These are phyloP conservation scores for Pseudorectes ferrugineus DNA, from an alignment of 2,113 vertebrate genomes.

Conservation along the genomic window DNA sequence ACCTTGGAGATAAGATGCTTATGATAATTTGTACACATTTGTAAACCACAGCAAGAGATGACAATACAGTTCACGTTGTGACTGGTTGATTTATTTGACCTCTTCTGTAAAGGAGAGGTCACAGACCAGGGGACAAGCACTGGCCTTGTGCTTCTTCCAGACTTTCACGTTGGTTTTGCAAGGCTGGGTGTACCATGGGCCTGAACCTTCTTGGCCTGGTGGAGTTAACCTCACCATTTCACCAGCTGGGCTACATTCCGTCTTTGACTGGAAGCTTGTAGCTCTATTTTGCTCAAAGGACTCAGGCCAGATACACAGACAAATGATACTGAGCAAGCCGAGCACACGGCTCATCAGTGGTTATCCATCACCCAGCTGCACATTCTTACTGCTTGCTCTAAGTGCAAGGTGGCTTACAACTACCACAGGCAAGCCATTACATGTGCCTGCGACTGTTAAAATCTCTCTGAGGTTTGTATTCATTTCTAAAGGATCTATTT, in stretches of 20 bases:
- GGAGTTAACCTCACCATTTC: neutral
- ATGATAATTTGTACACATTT: neutral
- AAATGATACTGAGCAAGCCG: neutral
- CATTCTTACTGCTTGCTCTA: neutral
- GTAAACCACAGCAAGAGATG: neutral
- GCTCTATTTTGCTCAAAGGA: neutral
- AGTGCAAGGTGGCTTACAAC: neutral
- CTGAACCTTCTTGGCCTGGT: neutral
- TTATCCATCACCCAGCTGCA: neutral
- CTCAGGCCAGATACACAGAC: neutral
- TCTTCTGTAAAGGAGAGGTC: neutral
- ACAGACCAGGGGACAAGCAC: neutral
- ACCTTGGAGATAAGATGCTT: neutral
- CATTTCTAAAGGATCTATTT: slow-evolving; percentile 16
- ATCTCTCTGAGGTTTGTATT: slow-evolving; percentile 35
- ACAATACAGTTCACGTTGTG: neutral
- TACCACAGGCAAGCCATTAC: neutral
- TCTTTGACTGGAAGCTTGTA: neutral
- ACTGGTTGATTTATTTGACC: neutral
- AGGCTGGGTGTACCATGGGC: rapidly evolving
- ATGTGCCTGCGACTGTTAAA: neutral
- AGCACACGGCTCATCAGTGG: rapidly evolving
- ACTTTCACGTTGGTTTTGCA: neutral
- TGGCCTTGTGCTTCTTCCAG: neutral
- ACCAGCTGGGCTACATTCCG: rapidly evolving